Conservation (phyloP, 2,797 vertebrate genomes). For the Tokudaia muenninki region DNA sequence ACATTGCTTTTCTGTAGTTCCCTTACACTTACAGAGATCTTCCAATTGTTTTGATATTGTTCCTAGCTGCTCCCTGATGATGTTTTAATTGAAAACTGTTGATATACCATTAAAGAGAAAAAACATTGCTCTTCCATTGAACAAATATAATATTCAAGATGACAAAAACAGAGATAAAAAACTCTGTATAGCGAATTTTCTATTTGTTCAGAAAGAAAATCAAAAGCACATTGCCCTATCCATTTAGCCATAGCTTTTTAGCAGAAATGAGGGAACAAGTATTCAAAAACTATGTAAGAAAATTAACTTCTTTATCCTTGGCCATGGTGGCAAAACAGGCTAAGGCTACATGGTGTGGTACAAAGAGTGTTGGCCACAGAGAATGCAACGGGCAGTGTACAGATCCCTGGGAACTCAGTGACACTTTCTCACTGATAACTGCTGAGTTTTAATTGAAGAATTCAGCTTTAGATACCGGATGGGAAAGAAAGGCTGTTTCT, state of each 20-base stretch:
- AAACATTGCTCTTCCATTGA: background rate
- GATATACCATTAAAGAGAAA: background rate
- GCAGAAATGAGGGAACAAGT: background rate
- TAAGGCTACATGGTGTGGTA: background rate
- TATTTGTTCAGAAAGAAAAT: background rate
- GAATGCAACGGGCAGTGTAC: background rate
- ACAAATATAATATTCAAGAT: background rate
- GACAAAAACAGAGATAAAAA: background rate
- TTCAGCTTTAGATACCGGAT: conserved; percentile 54
- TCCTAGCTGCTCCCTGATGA: background rate
- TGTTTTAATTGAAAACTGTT: background rate
- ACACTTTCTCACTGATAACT: conserved; percentile 42
- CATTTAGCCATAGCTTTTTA: background rate
- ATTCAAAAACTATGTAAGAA: conserved; percentile 56
- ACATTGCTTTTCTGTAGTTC: background rate
- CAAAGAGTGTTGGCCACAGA: background rate
- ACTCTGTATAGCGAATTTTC: background rate
- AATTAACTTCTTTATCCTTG: background rate
- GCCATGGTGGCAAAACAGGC: background rate
- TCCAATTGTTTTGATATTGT: background rate
- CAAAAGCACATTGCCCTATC: background rate
- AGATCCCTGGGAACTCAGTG: background rate
- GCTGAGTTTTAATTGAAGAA: conserved; percentile 39
- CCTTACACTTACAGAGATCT: background rate
- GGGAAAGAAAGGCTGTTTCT: conserved; percentile 60